phyloP scores from a whole-genome alignment of 2,113 vertebrate species.

The Pseudonaja textilis region DNA sequence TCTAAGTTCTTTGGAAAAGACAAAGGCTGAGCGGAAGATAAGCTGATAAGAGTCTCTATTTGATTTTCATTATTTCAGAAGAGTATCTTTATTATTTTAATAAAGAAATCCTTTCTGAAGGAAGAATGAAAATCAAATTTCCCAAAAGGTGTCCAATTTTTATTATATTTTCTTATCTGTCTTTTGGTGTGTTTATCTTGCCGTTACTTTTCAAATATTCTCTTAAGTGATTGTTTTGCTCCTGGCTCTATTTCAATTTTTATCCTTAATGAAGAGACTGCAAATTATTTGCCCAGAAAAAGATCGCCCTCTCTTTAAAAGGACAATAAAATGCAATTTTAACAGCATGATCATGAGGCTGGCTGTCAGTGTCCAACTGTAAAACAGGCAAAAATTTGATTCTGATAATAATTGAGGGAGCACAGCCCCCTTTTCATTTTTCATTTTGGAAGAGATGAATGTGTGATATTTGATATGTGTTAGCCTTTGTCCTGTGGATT shows the following conservation, averaged over 20 bases:
- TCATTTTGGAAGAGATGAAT: neutral
- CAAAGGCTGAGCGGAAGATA: neutral
- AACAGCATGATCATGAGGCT: neutral
- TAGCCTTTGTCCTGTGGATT: neutral
- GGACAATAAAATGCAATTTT: neutral
- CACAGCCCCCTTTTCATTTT: neutral
- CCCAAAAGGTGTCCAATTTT: neutral
- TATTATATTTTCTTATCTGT: neutral
- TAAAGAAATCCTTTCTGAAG: neutral
- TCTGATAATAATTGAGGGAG: neutral
- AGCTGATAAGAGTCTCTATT: neutral
- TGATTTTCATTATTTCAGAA: neutral
- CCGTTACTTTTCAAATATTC: neutral
- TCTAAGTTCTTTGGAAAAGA: neutral
- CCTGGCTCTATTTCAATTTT: neutral
- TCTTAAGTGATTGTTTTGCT: neutral
- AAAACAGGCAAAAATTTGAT: neutral
- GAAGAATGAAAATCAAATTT: neutral
- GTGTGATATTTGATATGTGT: neutral
- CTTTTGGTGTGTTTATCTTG: neutral
- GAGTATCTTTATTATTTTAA: neutral
- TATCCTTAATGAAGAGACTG: neutral
- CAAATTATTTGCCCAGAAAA: neutral
- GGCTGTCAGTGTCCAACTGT: neutral
- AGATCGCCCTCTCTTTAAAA: neutral